These are phyloP conservation scores for Rhineura floridana DNA, from an alignment of 2,113 vertebrate species.

Conservation along the genomic window DNA sequence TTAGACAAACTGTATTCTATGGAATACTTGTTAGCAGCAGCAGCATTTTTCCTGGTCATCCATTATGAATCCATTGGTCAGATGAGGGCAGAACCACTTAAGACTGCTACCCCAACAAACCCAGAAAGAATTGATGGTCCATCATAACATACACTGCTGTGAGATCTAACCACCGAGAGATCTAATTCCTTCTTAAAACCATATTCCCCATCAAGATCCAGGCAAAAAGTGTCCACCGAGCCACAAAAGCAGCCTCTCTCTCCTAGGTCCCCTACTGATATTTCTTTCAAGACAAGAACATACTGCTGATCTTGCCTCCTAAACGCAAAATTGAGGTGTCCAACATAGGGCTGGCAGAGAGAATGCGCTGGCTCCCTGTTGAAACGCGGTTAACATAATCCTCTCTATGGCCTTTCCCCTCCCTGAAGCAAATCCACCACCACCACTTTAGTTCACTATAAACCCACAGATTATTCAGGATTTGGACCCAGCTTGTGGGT, in stretches of 20 bases:
- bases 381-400: neutral
- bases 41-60: no score
- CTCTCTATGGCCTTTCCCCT: neutral
- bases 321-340: neutral
- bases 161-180: neutral
- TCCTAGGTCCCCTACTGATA: neutral
- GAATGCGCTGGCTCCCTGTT: no score
- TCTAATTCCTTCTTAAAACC: neutral
- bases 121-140: neutral
- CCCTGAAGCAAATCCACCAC: neutral
- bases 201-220: neutral
- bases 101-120: no score
- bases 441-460: neutral
- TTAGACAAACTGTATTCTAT: neutral
- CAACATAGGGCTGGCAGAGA: no score
- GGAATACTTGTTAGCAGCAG: neutral
- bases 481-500: neutral
- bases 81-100: neutral
- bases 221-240: neutral
- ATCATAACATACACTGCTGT: neutral
- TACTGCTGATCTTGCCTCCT: neutral
- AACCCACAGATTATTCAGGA: neutral
- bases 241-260: neutral
- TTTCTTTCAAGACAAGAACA: neutral
- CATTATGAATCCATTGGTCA: neutral